Percentiles rank a stretch among this genome's conserved stretches.
Conservation (phyloP, 2,888 invertebrate species). For the Leistus spinibarbis region DNA sequence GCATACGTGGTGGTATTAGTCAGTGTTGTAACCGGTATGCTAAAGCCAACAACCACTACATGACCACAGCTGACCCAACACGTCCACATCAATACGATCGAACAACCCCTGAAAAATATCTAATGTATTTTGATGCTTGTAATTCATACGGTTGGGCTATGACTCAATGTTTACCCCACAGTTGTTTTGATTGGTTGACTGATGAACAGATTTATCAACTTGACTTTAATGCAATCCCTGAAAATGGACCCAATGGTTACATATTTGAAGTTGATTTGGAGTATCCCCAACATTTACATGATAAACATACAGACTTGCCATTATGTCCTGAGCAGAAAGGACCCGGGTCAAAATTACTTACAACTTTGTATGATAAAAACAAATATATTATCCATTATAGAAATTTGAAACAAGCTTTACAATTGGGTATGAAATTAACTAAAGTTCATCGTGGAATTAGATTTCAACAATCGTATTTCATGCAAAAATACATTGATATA, state of each 20-base stretch:
- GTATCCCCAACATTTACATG: slow-evolving; percentile 50
- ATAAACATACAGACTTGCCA: slow-evolving; percentile 36
- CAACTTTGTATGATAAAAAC: slow-evolving; percentile 43
- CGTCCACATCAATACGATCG: too few relatives aligned
- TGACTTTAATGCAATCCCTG: slow-evolving; percentile 32
- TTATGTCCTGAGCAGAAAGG: slow-evolving; percentile 42
- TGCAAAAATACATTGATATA: slow-evolving; percentile 49
- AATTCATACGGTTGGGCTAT: slow-evolving; percentile 42
- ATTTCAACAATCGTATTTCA: slow-evolving; percentile 47
- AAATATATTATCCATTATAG: slow-evolving; percentile 49
- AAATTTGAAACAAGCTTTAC: slow-evolving; percentile 44
- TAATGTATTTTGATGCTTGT: slow-evolving; percentile 45
- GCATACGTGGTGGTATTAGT: slow-evolving; percentile 9
- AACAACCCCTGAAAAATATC: slow-evolving; percentile 38
- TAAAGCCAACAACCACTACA: slow-evolving; percentile 11
- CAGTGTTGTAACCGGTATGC: slow-evolving; percentile 18
- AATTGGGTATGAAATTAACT: too few relatives aligned
- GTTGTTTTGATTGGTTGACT: slow-evolving; percentile 37
- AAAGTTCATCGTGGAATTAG: slow-evolving; percentile 42
- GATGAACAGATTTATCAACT: neutral
- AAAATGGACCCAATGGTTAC: slow-evolving; percentile 44
- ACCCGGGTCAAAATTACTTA: slow-evolving; percentile 43
- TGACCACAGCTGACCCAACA: neutral
- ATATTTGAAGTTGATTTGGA: slow-evolving; percentile 52
- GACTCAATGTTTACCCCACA: slow-evolving; percentile 43